phyloP scores from a whole-genome alignment of 92 coral and sea anemone species.

The Meandrina meandrites region DNA sequence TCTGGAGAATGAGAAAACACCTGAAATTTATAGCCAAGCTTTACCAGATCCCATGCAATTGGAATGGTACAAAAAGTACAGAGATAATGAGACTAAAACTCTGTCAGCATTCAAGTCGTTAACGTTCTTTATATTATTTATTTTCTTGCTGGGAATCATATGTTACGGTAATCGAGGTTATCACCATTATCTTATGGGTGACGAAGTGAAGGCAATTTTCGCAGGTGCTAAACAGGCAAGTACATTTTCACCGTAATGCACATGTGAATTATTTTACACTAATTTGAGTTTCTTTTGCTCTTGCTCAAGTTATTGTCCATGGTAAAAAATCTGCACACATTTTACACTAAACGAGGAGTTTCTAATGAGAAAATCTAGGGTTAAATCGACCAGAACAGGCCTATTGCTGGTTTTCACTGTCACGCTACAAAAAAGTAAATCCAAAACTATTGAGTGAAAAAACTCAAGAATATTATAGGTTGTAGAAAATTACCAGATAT shows the following conservation, averaged over 20 bases:
- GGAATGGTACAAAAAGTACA: constrained; percentile 29
- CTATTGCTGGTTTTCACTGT: too few species aligned
- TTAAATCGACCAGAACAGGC: too few species aligned
- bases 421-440: too few species aligned
- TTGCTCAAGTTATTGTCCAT: not conserved
- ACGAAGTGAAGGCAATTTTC: constrained; percentile 6
- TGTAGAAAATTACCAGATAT: too few species aligned
- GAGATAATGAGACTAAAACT: not conserved
- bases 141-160: constrained; percentile 12
- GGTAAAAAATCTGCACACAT: not conserved
- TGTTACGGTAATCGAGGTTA: constrained; percentile 26
- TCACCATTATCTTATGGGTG: constrained; percentile 4
- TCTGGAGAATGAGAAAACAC: not conserved
- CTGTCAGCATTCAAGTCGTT: constrained; percentile 14
- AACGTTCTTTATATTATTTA: not conserved
- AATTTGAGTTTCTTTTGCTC: not conserved
- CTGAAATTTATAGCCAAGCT: not conserved
- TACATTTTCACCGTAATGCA: not conserved
- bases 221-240: not conserved
- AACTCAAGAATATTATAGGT: too few species aligned
- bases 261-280: not conserved
- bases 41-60: constrained; percentile 21
- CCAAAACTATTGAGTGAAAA: too few species aligned
- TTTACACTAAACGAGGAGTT: not conserved
- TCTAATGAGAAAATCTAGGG: not conserved